These are phyloP conservation scores for Polyploca ridens DNA, from an alignment of 2,888 invertebrate genomes.

Conservation along the genomic window DNA sequence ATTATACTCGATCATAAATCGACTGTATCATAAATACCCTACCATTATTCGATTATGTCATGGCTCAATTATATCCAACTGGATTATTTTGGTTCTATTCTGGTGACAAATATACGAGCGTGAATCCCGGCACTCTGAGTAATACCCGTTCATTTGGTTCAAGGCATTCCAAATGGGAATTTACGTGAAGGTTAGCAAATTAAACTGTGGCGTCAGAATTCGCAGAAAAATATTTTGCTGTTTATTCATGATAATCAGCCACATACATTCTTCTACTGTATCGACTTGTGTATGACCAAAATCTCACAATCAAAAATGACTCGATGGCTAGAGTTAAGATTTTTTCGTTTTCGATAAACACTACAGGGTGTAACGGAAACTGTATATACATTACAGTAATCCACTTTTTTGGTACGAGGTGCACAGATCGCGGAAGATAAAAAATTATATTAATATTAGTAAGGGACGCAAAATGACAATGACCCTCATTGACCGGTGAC, in stretches of 20 bases:
- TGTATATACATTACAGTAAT: too few species aligned
- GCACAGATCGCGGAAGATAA: too few species aligned
- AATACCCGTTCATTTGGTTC: background rate
- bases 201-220: background rate
- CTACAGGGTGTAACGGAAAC: too few species aligned
- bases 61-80: background rate
- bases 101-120: slow-evolving; percentile 8
- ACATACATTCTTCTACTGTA: too few species aligned
- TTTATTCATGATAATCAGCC: background rate
- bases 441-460: too few species aligned
- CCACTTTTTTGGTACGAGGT: too few species aligned
- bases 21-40: background rate
- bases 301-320: too few species aligned
- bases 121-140: background rate
- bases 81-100: background rate
- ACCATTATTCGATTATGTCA: background rate
- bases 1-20: background rate
- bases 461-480: too few species aligned
- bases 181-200: slow-evolving; percentile 2
- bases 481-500: too few species aligned
- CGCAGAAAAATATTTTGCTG: background rate
- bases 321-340: too few species aligned
- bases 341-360: too few species aligned
- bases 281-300: too few species aligned
- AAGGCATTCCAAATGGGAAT: slow-evolving; percentile 4